Evolutionary conservation across 2,888 invertebrate genomes (phyloP).

Genomic region (Pachliopta kotzebuea): DNA sequence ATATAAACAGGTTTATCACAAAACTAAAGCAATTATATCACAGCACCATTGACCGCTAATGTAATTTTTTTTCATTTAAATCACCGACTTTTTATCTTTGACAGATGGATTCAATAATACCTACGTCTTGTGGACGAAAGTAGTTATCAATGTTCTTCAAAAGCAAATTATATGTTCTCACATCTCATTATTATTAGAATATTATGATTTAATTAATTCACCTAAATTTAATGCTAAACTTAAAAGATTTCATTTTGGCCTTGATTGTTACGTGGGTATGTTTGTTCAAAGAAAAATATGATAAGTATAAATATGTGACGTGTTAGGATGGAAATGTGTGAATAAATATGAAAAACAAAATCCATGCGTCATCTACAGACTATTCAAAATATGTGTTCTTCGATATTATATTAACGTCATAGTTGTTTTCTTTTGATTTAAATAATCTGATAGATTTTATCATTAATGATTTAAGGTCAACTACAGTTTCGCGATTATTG

Average conservation of each 20-base stretch:
- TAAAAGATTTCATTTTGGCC: neutral
- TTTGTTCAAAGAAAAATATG: slow-evolving; percentile 1
- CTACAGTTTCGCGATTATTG: too few species aligned
- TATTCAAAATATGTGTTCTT: slow-evolving; percentile 15
- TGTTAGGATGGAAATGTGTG: slow-evolving; percentile 3
- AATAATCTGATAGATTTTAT: too few species aligned
- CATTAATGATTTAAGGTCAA: too few species aligned
- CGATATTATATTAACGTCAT: slow-evolving; percentile 17
- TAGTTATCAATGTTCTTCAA: neutral
- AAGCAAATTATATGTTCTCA: neutral
- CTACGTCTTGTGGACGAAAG: neutral
- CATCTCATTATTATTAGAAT: too few species aligned
- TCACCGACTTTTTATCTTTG: neutral
- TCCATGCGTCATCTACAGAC: slow-evolving; percentile 20
- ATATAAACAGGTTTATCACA: slow-evolving; percentile 21
- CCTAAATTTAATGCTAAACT: too few species aligned
- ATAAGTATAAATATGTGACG: slow-evolving; percentile 3
- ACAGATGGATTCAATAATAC: neutral
- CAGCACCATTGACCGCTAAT: slow-evolving; percentile 3
- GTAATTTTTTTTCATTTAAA: slow-evolving; percentile 1
- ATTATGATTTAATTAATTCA: too few species aligned
- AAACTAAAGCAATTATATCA: slow-evolving; percentile 1
- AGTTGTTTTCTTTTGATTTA: slow-evolving; percentile 8
- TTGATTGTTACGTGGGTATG: neutral
- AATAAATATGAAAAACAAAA: slow-evolving; percentile 16